Evolutionary conservation across 2,888 invertebrate genomes (phyloP).

Genomic region (Parascotia fuliginaria): DNA sequence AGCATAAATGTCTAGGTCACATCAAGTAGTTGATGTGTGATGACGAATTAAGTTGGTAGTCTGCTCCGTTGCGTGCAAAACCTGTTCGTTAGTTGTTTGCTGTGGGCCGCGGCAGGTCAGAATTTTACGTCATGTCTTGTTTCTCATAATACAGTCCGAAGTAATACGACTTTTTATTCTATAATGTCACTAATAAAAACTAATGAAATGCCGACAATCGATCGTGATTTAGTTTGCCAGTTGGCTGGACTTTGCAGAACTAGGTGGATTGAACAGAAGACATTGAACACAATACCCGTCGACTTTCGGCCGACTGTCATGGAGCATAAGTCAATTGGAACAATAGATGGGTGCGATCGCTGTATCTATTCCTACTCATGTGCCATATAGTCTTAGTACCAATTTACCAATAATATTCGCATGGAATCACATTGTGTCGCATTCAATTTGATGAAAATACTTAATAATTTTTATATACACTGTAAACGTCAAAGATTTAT

Average conservation of each 20-base stretch:
- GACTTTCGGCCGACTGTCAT: constrained; percentile 60
- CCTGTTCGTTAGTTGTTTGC: constrained; percentile 49
- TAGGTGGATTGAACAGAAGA: constrained; percentile 48
- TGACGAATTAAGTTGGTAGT: constrained; percentile 42
- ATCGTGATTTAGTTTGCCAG: constrained; percentile 36
- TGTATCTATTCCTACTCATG: constrained; percentile 10
- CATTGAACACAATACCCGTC: constrained; percentile 62
- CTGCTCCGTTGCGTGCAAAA: constrained; percentile 49
- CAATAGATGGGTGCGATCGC: constrained; percentile 75
- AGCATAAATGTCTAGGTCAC: not conserved
- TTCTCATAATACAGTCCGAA: constrained; percentile 40
- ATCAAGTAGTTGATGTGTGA: constrained; percentile 1
- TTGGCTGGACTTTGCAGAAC: constrained; percentile 31
- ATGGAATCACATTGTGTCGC: too few species aligned
- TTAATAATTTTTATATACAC: too few species aligned
- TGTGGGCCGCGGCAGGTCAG: constrained; percentile 14
- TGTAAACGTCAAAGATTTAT: too few species aligned
- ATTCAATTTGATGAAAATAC: too few species aligned
- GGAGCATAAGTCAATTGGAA: constrained; percentile 70
- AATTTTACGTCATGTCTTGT: constrained; percentile 29
- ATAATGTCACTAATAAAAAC: constrained; percentile 12
- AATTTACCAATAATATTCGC: not conserved
- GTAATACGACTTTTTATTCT: constrained; percentile 16
- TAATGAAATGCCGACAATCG: constrained; percentile 6
- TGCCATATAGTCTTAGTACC: constrained; percentile 9